phyloP scores from a whole-genome alignment of 2,113 vertebrate species.

The Ceyx cyanopectus region DNA sequence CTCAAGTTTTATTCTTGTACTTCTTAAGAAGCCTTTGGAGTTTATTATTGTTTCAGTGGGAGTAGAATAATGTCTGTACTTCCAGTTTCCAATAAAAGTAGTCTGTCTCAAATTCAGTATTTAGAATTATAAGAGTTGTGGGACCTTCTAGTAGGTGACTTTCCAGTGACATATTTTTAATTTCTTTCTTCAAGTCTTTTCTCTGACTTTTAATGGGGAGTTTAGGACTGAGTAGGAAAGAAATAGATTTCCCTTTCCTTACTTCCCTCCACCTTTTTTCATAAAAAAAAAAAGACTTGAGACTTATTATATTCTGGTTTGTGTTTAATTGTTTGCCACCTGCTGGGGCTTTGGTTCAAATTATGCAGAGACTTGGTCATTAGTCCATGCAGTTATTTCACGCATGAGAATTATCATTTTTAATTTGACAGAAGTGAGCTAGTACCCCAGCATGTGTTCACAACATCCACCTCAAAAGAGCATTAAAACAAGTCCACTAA shows the following conservation, averaged over 20 bases:
- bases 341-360: constrained; percentile 75
- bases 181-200: background rate
- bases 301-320: constrained; percentile 59
- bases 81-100: background rate
- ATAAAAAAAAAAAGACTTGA: background rate
- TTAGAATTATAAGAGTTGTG: background rate
- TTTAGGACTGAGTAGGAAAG: background rate
- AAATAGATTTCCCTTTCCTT: background rate
- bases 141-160: background rate
- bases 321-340: constrained; percentile 77
- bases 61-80: background rate
- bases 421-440: constrained; percentile 83
- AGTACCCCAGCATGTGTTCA: constrained; percentile 80
- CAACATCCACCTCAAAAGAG: constrained; percentile 77
- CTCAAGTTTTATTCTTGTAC: background rate
- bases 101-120: background rate
- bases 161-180: background rate
- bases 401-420: constrained; percentile 84
- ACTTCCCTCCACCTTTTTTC: background rate
- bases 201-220: background rate
- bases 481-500: constrained; percentile 80
- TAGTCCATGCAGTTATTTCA: constrained; percentile 84
- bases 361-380: constrained; percentile 81
- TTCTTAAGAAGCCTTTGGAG: background rate
- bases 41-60: background rate